Evolutionary conservation across 2,797 vertebrate genomes (phyloP), one percentile per base, ranked within the genome.

Genomic region (Smutsia temminckii): DNA sequence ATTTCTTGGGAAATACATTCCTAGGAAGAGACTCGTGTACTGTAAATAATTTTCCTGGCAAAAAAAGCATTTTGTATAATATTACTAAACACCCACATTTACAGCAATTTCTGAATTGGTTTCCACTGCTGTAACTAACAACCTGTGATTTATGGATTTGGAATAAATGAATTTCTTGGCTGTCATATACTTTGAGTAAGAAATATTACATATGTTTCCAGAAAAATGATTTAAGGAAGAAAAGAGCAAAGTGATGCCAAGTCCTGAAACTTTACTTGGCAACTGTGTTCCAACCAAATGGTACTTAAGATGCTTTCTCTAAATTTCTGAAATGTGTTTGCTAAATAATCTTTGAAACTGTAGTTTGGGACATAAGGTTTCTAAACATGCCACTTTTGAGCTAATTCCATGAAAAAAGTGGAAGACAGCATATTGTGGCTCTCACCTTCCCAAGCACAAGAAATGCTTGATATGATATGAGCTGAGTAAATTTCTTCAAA

Each of bases 261-360:
- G 95, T 97, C 98, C 81, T 93, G 89, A 97, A 98, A 95, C 85
- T 98, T 96, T 97, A 97, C 97, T 98, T 98, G 92, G 96, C 98
- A 98, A 98, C 93, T 97, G 94, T 95, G 9, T 57, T 97, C 92
- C 91, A 95, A 84, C 91, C 96, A 96, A 98, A 97, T 17, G 89
- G 79, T 93, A 96, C 87, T 97, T 95, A 94, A 91, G 66, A 91
- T 88, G 59, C 40, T 95, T 49, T 63, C 59, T 96, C 57, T 94
- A 97, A 97, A 94, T 96, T 69, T 96, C 89, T 96, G 80, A 97
- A 98, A 97, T 53, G 32, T 87, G 95, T 97, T 98, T 97, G 84
- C 83, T 95, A 94, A 97, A 97, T 72, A 93, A 94, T 6, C 16
- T 61, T 96, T 95, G 95, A 96, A 98, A 86, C 80, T 72, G 8